Evolutionary conservation across 2,888 invertebrate genomes (phyloP).

Genomic region (Parnassius smintheus): DNA sequence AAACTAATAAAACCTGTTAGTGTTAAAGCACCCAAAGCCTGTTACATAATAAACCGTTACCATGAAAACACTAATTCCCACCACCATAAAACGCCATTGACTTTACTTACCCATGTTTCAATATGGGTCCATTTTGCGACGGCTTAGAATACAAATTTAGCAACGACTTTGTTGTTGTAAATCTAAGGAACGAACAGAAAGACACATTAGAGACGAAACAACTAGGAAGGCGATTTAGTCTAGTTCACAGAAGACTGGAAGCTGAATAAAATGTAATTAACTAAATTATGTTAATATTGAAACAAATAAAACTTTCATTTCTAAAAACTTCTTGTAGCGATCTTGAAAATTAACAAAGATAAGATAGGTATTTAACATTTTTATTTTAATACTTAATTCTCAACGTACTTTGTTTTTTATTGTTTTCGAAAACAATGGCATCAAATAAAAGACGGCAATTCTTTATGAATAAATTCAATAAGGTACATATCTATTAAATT

Average conservation of each 20-base stretch:
- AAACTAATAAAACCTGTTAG: slow-evolving; percentile 14
- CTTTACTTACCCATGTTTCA: slow-evolving; percentile 87
- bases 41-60: slow-evolving; percentile 14
- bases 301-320: too few species aligned
- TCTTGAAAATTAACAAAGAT: too few species aligned
- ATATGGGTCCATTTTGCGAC: slow-evolving; percentile 81
- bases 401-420: too few species aligned
- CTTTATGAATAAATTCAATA: too few species aligned
- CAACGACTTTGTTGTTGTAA: slow-evolving; percentile 86
- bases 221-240: neutral
- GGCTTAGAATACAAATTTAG: slow-evolving; percentile 86
- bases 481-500: too few species aligned
- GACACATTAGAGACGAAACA: slow-evolving; percentile 27
- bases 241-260: slow-evolving; percentile 7
- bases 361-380: too few species aligned
- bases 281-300: too few species aligned
- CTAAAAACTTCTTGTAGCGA: too few species aligned
- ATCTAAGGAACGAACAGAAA: slow-evolving; percentile 71
- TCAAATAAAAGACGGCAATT: too few species aligned
- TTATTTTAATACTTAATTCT: too few species aligned
- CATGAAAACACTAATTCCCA: slow-evolving; percentile 24
- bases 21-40: slow-evolving; percentile 25
- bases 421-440: neutral
- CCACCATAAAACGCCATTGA: slow-evolving; percentile 37
- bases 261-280: too few species aligned